Base-by-base conservation (phyloP, 2,113 vertebrate genomes). In the Eleginops maclovinus region DNA sequence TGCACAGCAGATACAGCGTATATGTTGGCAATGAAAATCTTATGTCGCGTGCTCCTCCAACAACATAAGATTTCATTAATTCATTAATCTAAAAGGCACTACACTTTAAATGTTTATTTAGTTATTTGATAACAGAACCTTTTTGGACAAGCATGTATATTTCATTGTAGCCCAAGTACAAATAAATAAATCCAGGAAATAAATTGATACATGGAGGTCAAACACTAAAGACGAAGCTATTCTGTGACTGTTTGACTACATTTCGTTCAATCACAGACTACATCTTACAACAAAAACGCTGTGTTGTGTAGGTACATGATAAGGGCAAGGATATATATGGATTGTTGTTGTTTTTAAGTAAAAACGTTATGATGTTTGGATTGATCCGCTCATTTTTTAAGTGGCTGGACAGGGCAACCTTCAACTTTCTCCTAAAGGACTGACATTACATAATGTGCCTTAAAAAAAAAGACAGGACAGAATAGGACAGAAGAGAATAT, bases 401-500 rank as follows among this genome's bases (percentile, higher is more conserved):
- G 3, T 19, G 24, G 4, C 12, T 19, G 8, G 60, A 60, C 15
- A 31, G 10, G 31, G 28, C 19, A 60, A n/a, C 21, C 28, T 17
- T 26, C 17, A 22, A 28, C 24, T 28, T 46, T 19, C 2, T 26
- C 3, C 14, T 26, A 22, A 21, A 0, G 68, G 75, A 77, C 12
- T 43, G 19, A 31, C 19, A 72, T 74, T 78, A 68, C 74, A 79
- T 74, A 75, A 82, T 43, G 26, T 44, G 14, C 15, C 17, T 67
- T 17, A 11, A 54, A 24, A 26, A 28, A 60, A 72, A 31, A 51
- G 19, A 21, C 28, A 43, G 12, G 28, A 54, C 2, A 72, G n/a
- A 51, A 43, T 2, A 17, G 26, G 62, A 61, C 65, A 41, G 10
- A 4, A 24, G 0, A 15, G 40, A 21, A 66, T 21, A 47, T 13